Evolutionary conservation across 2,113 vertebrate species (phyloP), one percentile per base, ranked within the genome.

Genomic region (Misgurnus anguillicaudatus): DNA sequence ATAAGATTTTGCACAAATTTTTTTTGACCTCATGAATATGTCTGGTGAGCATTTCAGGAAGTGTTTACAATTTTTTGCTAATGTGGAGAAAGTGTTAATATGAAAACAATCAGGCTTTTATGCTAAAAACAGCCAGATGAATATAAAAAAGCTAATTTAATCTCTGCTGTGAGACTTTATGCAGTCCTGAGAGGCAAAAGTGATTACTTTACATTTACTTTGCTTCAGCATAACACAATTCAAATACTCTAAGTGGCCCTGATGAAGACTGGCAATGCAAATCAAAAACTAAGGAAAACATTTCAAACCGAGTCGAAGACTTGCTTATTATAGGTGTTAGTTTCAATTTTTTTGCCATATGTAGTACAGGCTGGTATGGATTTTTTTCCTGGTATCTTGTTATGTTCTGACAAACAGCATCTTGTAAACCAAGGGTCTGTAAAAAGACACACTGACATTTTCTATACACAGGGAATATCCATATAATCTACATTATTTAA

Each of bases 191-290:
- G 63, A 66, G 3, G 38, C 39, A 66, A 66, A 66, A 3, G 36
- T 64, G 31, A 42, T 66, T 42, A 66, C 11, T 66, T 9, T 19
- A 45, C 48, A 70, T 55, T 66, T 45, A 66, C 19, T 66, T 39
- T 10, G 5, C 48, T 55, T 55, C 31, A 70, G 68, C 48, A 70
- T 70, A 39, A 55, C 10, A 38, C 21, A 6, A 17, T 4, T 68
- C 24, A n/a, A 11, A 53, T 51, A 70, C 14, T 55, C 10, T 14
- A 58, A 9, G 39, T 78, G 36, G 65, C 63, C 45, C 16, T 24
- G 61, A 45, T 42, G 51, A 60, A 42, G 51, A 9, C 7, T 81
- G 53, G 67, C 55, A 41, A n/a, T 78, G 65, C 31, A 58, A 45
- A 47, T 13, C 57, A 3, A 9, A 57, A 4, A 21, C 38, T 14